Evolutionary conservation across 2,797 vertebrate genomes (phyloP), one percentile per base, ranked within the genome.

Genomic region (Aplochiton taeniatus): DNA sequence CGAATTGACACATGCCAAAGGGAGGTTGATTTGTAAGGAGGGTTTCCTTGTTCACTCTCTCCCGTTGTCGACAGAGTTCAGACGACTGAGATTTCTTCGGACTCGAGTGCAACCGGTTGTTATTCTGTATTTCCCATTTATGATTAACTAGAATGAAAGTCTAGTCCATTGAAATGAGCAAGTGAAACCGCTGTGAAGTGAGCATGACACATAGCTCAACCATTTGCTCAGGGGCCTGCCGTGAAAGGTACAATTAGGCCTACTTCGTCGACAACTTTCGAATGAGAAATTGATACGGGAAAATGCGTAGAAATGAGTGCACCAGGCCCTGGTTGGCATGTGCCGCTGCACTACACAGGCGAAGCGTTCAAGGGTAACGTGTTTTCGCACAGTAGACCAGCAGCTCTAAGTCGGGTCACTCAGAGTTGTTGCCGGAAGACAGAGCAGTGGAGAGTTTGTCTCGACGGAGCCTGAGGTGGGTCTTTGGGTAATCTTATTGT

Each of bases 401-500:
- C 48, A 58, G 43, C 57, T 2, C 1, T 65, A 67, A 71, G 57
- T 47, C 55, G 11, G 72, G 75, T 82, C 68, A 72, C 49, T 66
- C 46, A 61, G 16, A 66, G 48, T 59, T 69, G 19, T 61, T 58
- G 72, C 70, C 58, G 19, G 31, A 31, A 31, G 31, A 31, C 31
- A 31, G 31, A 31, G 31, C 31, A 6, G 31, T 31, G 31, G 31
- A 31, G 31, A 19, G 7, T 55, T 69, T 53, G 55, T 64, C 55
- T 55, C 48, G 61, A 13, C 46, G 46, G 54, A 64, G 83, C 86
- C 85, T 49, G 43, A 54, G 80, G 87, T 80, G 80, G 82, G 71
- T 77, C 73, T 77, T 75, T 72, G 58, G 65, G 59, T 89, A 85
- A 87, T 87, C 83, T 81, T 89, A 81, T 86, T 85, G 83, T 88